These are phyloP conservation scores for Oenanthe melanoleuca DNA, from an alignment of 2,113 vertebrate species.

Conservation along the genomic window DNA sequence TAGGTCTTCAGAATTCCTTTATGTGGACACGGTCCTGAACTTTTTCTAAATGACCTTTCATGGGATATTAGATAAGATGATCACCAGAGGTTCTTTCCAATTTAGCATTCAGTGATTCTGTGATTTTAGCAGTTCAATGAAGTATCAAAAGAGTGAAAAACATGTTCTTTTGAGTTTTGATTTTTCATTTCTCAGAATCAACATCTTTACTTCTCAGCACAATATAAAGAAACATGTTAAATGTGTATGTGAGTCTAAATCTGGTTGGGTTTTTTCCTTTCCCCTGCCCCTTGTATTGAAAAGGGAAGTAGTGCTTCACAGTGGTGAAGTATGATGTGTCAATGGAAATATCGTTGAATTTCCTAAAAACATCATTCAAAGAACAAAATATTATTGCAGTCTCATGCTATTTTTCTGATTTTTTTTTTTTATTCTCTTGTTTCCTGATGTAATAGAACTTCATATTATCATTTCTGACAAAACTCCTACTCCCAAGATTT, in stretches of 20 bases:
- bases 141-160: not conserved
- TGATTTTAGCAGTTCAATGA: not conserved
- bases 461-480: not conserved
- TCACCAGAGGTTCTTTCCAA: not conserved
- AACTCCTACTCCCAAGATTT: not conserved
- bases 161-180: not conserved
- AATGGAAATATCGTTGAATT: not conserved
- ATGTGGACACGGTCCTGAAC: not conserved
- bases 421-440: not conserved
- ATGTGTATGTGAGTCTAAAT: not conserved
- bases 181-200: not conserved
- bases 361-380: not conserved
- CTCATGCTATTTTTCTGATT: not conserved
- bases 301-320: constrained; percentile 18
- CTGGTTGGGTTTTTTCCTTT: rapidly evolving
- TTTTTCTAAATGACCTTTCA: not conserved
- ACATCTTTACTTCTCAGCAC: not conserved
- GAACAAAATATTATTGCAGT: not conserved
- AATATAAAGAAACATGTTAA: not conserved
- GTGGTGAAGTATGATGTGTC: not conserved
- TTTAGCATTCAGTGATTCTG: not conserved
- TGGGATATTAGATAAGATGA: not conserved
- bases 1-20: not conserved
- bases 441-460: not conserved
- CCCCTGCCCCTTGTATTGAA: not conserved